Evolutionary conservation across 2,113 vertebrate genomes (phyloP).

Genomic region (Gadus macrocephalus): DNA sequence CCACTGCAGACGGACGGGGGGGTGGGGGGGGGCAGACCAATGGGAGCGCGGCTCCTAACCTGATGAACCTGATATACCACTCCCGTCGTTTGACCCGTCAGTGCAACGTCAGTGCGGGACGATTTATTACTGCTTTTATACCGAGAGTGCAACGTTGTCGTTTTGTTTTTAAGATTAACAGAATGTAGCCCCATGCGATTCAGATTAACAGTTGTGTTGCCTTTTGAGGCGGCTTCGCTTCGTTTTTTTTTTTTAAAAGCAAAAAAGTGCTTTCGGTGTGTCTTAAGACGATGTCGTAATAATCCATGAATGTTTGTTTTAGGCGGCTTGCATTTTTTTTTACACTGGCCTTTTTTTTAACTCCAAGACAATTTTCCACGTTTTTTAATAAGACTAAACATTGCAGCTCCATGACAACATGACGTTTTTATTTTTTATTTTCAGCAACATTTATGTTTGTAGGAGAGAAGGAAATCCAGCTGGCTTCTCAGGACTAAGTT

Average conservation of each 20-base stretch:
- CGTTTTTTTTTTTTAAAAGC: conserved; percentile 22
- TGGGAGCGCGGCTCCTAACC: conserved; percentile 19
- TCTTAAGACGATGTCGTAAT: conserved; percentile 17
- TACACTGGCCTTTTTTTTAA: conserved; percentile 36
- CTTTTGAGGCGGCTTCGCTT: conserved; percentile 20
- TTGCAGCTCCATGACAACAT: neutral
- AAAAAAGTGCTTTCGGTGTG: conserved; percentile 36
- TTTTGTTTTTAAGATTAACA: conserved; percentile 24
- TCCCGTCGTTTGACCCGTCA: conserved; percentile 26
- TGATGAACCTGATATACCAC: conserved; percentile 10
- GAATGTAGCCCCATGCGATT: conserved; percentile 58
- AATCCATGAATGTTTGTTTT: conserved; percentile 24
- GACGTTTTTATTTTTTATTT: neutral
- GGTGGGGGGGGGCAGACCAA: neutral
- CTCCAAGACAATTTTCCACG: conserved; percentile 1
- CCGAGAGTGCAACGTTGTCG: conserved; percentile 22
- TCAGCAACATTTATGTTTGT: neutral
- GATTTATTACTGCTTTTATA: conserved; percentile 29
- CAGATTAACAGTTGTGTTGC: conserved; percentile 30
- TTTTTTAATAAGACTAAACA: conserved; percentile 13
- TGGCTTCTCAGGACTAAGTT: neutral
- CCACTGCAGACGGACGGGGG: conserved; percentile 11
- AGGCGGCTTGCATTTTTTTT: conserved; percentile 42
- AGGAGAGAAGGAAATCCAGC: neutral
- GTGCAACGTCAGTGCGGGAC: conserved; percentile 4